Evolutionary conservation across 37 sponge, comb jelly and placozoan genomes (phyloP), one percentile per base, ranked within the genome.

Genomic region (Corticium candelabrum): DNA sequence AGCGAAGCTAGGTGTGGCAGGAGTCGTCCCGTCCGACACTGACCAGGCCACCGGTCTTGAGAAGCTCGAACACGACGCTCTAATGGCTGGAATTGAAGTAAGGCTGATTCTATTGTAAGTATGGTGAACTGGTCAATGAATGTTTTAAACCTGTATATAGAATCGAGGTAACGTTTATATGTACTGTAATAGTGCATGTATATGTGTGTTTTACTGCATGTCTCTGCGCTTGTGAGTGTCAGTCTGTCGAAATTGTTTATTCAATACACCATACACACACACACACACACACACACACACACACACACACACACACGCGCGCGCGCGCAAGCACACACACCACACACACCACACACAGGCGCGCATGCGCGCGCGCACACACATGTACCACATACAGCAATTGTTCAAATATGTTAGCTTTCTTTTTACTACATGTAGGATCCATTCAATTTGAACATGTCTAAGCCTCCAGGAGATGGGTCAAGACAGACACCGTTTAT

Each of bases 41-140:
- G 96, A 94, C 39, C 96, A 94, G 69, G 90, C 89, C 7, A 92
- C 93, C 85, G 96, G 96, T 41, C 7, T 89, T 68, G 96, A 94
- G 67, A 94, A 84, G 70, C 77, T 81, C 31, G 96, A 94, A 67
- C 40, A 89, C 2, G 96, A 94, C 50, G 96, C 96, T 3, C 50
- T 86, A 21, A 76, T 85, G 81, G 82, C 82, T 31, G 93, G 93
- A 30, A 39, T 82, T 32, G 85, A 91, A 76, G 96, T 94, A 73
- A 70, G 80, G 7, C 70, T 36, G 34, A 37, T 43, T 5, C 74
- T 72, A 72, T 15, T 72, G 29, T 72, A 72, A 29, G 37, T 72
- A 27, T 27, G 37, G 21, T 72, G 21, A 27, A 36, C 30, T 36
- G 32, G n/a, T n/a, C n/a, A n/a, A n/a, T n/a, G n/a, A n/a, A n/a